These are phyloP conservation scores for Phengaris alcon DNA, from an alignment of 2,888 invertebrate genomes.

Conservation along the genomic window DNA sequence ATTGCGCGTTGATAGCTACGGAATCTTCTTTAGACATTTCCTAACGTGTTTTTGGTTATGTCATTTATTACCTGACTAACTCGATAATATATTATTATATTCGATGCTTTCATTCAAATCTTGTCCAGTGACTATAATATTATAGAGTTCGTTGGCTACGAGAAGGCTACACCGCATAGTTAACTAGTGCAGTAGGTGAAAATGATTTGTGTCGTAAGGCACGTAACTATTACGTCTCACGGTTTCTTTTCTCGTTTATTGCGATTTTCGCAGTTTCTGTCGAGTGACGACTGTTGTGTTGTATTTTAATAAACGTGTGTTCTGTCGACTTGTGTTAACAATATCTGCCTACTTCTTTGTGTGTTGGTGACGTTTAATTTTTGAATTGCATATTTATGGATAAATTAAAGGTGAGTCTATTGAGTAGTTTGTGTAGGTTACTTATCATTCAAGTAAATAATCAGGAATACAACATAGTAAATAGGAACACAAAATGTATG, in stretches of 20 bases:
- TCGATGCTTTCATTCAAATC: not conserved
- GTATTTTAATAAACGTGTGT: not conserved
- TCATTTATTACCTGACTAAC: not conserved
- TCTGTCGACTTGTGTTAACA: not conserved
- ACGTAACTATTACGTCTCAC: conserved; percentile 3
- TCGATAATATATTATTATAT: not conserved
- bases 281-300: not conserved
- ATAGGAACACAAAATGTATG: not conserved
- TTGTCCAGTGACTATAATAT: not conserved
- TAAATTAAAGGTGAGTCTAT: not conserved
- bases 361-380: not conserved
- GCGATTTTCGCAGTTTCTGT: not conserved
- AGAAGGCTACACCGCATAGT: not conserved
- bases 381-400: not conserved
- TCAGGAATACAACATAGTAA: not conserved
- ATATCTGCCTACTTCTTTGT: not conserved
- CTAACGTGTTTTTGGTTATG: not conserved
- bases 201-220: conserved; percentile 5
- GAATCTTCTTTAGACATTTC: too few species aligned
- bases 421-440: not conserved
- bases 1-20: too few species aligned
- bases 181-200: conserved; percentile 1
- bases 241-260: conserved; percentile 18
- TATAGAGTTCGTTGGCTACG: not conserved
- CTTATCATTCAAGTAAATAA: not conserved